Percentiles rank a stretch among this genome's conserved stretches.
Conservation (phyloP, 1,140 invertebrate genomes). For the Drosophila sp. region DNA sequence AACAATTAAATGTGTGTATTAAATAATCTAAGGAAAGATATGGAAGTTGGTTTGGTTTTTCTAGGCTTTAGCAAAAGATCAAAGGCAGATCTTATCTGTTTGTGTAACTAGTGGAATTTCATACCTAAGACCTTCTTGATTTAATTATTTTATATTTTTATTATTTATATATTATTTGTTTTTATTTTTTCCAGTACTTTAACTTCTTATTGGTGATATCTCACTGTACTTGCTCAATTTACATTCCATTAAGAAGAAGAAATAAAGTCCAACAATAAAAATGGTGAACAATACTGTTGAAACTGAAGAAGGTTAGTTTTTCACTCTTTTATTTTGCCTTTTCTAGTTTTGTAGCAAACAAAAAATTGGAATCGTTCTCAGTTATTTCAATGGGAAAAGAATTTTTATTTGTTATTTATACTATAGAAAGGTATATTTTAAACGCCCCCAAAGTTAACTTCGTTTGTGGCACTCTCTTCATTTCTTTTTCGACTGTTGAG, state of each 20-base stretch:
- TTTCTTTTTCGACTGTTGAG: background rate
- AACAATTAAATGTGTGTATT: too few species aligned
- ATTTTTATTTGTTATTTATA: constrained; percentile 17
- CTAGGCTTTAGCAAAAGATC: too few species aligned
- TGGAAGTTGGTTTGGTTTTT: too few species aligned
- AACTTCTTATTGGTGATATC: constrained; percentile 1
- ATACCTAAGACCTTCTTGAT: too few species aligned
- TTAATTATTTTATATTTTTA: too few species aligned
- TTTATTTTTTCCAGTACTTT: constrained; percentile 10
- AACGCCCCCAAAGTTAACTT: constrained; percentile 28
- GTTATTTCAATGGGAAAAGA: constrained; percentile 1
- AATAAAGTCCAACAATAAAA: constrained; percentile 14
- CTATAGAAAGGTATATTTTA: background rate
- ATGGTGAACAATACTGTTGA: constrained; percentile 55
- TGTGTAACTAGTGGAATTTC: too few species aligned
- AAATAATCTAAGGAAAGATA: too few species aligned
- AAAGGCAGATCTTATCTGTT: too few species aligned
- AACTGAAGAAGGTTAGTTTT: constrained; percentile 48
- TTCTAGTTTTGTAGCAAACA: background rate
- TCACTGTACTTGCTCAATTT: background rate
- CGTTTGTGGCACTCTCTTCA: constrained; percentile 18
- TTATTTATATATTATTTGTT: background rate
- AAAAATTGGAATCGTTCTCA: constrained; percentile 1
- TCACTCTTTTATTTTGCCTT: background rate
- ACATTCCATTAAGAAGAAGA: constrained; percentile 7